Evolutionary conservation across 2,797 vertebrate genomes (phyloP), one percentile per base, ranked within the genome.

Genomic region (Xiphophorus birchmanni): DNA sequence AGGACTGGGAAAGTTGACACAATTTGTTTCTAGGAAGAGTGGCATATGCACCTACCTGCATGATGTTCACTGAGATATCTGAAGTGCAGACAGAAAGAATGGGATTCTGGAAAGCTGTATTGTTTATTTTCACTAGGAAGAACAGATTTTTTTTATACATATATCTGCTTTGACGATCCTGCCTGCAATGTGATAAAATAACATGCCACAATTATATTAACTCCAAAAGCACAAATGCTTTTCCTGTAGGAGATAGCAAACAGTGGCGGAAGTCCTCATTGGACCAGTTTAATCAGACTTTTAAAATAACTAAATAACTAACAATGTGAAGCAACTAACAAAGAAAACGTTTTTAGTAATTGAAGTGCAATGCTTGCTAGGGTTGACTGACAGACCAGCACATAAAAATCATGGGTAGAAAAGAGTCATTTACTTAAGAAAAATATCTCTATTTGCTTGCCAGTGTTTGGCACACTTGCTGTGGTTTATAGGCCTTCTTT

Each of bases 401-500:
- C 78, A 78, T 69, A 79, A 83, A 86, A 83, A 87, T 84, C 79
- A 88, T 81, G 73, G 75, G 50, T 58, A 26, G 52, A 90, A 89
- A 92, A 83, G 44, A 76, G 80, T 72, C 79, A 90, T 91, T 95
- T 93, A 90, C 91, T 89, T 90, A 75, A 89, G 88, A 93, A 93
- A 94, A 91, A 94, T 92, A 86, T 91, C 88, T 90, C 90, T 86
- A 89, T 92, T 94, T 71, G 84, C 88, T 89, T 90, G 89, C 86
- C 92, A 92, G 90, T 88, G 84, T 89, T 90, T 90, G 93, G 92
- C 94, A 94, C 91, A 93, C 92, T 94, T 93, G 90, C 95, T 91
- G 90, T 92, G 92, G 93, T 96, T 96, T 95, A 95, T 93, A 85
- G 84, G 87, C 86, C 86, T 93, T 92, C 91, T 96, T 96, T 96